A percentile compares a stretch with the other conserved stretches of the same genome.
phyloP scores from a whole-genome alignment of 1,140 invertebrate genomes.

The Brachionus paranguensis region DNA sequence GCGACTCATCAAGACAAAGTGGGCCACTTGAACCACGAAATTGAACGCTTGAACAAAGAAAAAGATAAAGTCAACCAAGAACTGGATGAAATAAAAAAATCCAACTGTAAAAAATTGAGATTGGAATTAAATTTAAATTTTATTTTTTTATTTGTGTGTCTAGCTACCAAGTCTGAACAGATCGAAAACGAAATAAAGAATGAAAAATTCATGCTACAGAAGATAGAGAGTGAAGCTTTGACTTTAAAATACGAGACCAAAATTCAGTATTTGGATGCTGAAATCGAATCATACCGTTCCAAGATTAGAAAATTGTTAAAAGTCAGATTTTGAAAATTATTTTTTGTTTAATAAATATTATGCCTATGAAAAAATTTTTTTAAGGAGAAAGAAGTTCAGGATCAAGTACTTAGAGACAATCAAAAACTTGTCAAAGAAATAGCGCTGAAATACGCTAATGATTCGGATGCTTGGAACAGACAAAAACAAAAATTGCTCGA shows the following conservation, averaged over 20 bases:
- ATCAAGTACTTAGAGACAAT: constrained; percentile 37
- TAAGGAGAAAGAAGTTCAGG: constrained; percentile 37
- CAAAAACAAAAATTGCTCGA: constrained; percentile 34
- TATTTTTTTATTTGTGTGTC: neutral
- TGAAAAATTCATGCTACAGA: constrained; percentile 24
- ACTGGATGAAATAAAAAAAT: neutral
- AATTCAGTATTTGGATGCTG: constrained; percentile 28
- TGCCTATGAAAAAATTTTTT: neutral
- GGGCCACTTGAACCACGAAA: neutral
- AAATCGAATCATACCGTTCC: constrained; percentile 21
- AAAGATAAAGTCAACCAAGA: neutral
- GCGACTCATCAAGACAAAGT: neutral
- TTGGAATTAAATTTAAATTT: neutral
- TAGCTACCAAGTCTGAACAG: neutral
- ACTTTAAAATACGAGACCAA: constrained; percentile 23
- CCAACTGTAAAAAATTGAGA: neutral
- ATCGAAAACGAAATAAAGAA: constrained; percentile 29
- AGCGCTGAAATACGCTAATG: constrained; percentile 31
- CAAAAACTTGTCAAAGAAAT: constrained; percentile 37
- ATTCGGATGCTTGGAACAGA: constrained; percentile 29
- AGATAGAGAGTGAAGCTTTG: constrained; percentile 1
- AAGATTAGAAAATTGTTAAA: constrained; percentile 16
- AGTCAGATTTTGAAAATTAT: neutral
- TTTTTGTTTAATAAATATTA: no score
- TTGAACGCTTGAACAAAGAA: constrained; percentile 13